A percentile compares a stretch with the other conserved stretches of the same genome.
Evolutionary conservation across 2,888 invertebrate species (phyloP).

Genomic region (Eristalinus sepulchralis): DNA sequence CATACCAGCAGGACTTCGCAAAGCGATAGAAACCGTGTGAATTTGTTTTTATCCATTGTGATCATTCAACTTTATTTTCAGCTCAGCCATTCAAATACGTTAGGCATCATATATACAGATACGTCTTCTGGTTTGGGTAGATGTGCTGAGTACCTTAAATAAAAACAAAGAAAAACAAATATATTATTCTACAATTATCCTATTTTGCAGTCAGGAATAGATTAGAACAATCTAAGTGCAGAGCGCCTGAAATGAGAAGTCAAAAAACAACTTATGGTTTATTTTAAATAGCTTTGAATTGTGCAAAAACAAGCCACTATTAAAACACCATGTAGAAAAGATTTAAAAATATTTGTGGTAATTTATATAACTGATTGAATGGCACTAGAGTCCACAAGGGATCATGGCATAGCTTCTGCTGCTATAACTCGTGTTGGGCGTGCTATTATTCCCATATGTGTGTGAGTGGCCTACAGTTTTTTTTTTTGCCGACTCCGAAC

Average conservation of each 20-base stretch:
- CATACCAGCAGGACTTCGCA: conserved; percentile 66
- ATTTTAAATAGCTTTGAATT: too few relatives aligned
- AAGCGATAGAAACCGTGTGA: conserved; percentile 59
- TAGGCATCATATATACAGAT: conserved; percentile 32
- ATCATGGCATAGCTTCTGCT: too few relatives aligned
- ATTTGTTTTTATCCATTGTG: conserved; percentile 65
- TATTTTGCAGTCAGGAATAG: neutral
- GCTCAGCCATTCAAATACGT: conserved; percentile 65
- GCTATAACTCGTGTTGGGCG: too few relatives aligned
- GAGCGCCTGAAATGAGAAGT: neutral
- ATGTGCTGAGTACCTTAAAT: conserved; percentile 14
- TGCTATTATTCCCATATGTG: too few relatives aligned
- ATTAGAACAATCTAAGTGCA: neutral
- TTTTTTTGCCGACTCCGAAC: too few relatives aligned
- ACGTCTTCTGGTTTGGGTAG: neutral
- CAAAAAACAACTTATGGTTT: neutral
- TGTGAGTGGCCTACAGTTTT: too few relatives aligned
- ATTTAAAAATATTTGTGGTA: too few relatives aligned
- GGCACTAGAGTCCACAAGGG: too few relatives aligned
- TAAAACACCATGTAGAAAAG: too few relatives aligned
- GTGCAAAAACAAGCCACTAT: too few relatives aligned
- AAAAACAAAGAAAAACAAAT: neutral
- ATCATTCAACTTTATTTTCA: conserved; percentile 50
- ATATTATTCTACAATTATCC: neutral
- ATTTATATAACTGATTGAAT: too few relatives aligned